Base-by-base conservation (phyloP, 1,140 invertebrate genomes). In the Calycopis cecrops region DNA sequence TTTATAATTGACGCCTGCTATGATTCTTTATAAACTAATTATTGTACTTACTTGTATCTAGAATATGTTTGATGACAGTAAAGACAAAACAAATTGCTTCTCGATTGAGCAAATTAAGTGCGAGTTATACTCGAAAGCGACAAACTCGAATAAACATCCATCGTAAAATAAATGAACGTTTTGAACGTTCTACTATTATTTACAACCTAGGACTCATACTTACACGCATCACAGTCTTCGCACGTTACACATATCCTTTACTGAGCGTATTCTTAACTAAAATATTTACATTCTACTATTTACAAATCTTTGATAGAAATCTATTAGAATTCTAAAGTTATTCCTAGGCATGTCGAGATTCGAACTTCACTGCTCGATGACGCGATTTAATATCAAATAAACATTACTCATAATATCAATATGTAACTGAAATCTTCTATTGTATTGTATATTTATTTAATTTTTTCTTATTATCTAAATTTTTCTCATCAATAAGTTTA, bases 161-260 rank as follows among this genome's bases (percentile, higher is more conserved):
- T 56, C 37, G 12, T 48, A 47, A 57, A 61, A 52, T 54, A 57
- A 35, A 56, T 8, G 33, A 68, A 71, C 65, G 63, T 70, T 74
- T 63, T 55, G 17, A 71, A 74, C 67, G 60, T 68, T 65, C 65
- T 42, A 16, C 40, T 42, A 42, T 37, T 37, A 37, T 42, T 42
- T 16, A 42, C 40, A 42, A 16, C 40, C n/a, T 11, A 38, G 6
- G 21, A 28, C 21, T 28, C 21, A 12, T 38, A 1, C 40, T 9
- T 42, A 42, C 40, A 42, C 40, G 8, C 77, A 83, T 81, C 80
- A 84, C 80, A 84, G 80, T 84, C 78, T 81, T 81, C 73, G 74
- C 68, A 79, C 74, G 77, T 66, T 79, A 79, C 44, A 63, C 62
- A 65, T 69, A 44, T 28, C 6, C 21, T 42, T 42, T 42, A 42